phyloP scores from a whole-genome alignment of 2,888 invertebrate genomes.

The Terebella lapidaria region DNA sequence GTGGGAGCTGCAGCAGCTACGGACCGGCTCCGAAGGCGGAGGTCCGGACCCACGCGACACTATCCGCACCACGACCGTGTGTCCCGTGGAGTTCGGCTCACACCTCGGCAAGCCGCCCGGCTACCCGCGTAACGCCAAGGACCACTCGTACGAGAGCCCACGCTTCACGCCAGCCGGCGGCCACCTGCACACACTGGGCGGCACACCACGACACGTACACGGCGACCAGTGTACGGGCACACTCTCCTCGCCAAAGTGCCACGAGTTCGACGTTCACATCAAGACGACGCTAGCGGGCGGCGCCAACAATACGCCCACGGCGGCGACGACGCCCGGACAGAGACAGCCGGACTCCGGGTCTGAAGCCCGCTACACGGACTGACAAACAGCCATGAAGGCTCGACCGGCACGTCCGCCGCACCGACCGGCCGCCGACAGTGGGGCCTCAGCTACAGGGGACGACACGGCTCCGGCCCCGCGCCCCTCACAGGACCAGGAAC shows the following conservation, averaged over 20 bases:
- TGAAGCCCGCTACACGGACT: not conserved
- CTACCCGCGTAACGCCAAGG: not conserved
- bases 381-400: too few relatives aligned
- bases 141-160: conserved; percentile 3
- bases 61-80: not conserved
- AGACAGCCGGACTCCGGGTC: not conserved
- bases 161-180: not conserved
- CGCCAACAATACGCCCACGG: not conserved
- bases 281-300: not conserved
- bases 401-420: too few relatives aligned
- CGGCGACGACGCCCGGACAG: too few relatives aligned
- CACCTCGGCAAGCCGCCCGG: not conserved
- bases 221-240: not conserved
- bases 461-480: too few relatives aligned
- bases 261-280: not conserved
- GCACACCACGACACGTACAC: not conserved
- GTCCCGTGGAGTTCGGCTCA: not conserved
- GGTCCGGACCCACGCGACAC: not conserved
- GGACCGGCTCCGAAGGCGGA: not conserved
- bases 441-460: too few relatives aligned
- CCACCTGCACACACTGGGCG: not conserved
- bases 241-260: not conserved
- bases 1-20: conserved; percentile 14
- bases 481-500: too few relatives aligned
- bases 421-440: too few relatives aligned